Base-by-base conservation (phyloP, 2,888 invertebrate genomes). In the Hyppa rectilinea region DNA sequence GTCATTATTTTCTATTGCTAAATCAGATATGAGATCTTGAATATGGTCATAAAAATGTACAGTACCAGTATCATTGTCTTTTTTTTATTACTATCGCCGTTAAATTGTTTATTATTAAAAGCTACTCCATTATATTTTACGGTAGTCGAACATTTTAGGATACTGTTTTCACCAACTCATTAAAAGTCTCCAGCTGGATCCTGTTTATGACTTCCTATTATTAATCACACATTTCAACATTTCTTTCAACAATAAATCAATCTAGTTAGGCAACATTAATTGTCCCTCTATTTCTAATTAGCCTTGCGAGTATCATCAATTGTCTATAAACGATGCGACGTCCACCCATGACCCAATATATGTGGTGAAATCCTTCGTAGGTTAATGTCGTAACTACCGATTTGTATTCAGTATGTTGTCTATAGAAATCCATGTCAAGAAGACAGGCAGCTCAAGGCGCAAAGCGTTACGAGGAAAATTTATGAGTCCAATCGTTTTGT, bases 381-480 rank as follows among this genome's bases (percentile, higher is more conserved):
- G 82, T 82, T 82, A 74, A 83, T 95, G 95, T 92, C 90, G 95
- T 92, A 95, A 96, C 90, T 80, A 82, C 81, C 88, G 81, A 90
- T 96, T 95, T 91, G 95, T 96, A 96, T 96, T 95, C 96, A 92
- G 90, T 88, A 84, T 88, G 91, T 88, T 89, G 86, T 85, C 90
- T 91, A 90, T 95, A 92, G 95, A 94, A 95, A 95, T 95, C 94
- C 95, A 95, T 96, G 96, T 96, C 95, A 96, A 95, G 96, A 92
- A 90, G 91, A 90, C 91, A 89, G 91, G 89, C 92, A 90, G 88
- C 90, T 89, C 92, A 92, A 93, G 93, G 92, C 90, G 89, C 86
- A 88, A 69, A 89, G 87, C 87, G 87, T 85, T 89, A 88, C 87
- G 83, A 93, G 95, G 94, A 93, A 93, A 94, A 95, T 94, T 93